phyloP scores from a whole-genome alignment of 2,113 vertebrate genomes.

The Todiramphus chloris region DNA sequence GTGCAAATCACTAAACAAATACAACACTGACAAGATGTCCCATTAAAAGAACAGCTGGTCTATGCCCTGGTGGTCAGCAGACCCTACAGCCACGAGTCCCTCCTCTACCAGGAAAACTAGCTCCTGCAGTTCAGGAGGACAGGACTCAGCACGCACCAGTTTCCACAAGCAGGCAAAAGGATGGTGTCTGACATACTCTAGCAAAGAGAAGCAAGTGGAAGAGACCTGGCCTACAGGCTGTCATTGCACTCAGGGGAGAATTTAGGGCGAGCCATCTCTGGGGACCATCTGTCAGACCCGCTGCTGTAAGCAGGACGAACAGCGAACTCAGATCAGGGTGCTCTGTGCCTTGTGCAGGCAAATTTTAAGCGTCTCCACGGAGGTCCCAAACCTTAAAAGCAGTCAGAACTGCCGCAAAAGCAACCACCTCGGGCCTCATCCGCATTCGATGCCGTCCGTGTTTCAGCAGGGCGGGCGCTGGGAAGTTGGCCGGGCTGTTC shows the following conservation, averaged over 20 bases:
- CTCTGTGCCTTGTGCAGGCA: background rate
- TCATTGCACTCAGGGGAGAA: background rate
- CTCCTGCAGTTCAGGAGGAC: background rate
- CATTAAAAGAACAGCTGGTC: background rate
- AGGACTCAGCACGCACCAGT: background rate
- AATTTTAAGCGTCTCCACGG: background rate
- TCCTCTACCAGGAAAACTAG: background rate
- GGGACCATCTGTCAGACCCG: background rate
- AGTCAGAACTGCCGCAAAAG: background rate
- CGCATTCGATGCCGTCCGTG: fast-evolving
- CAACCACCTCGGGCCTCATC: background rate
- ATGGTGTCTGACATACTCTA: background rate
- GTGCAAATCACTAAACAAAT: background rate
- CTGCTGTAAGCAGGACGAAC: background rate
- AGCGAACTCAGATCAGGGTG: background rate
- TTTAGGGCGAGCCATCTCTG: background rate
- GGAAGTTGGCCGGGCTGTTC: fast-evolving
- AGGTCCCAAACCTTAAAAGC: background rate
- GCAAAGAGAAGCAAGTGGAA: background rate
- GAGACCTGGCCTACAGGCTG: background rate
- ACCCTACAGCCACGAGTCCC: background rate
- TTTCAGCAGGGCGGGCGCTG: no score
- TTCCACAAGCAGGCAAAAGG: background rate
- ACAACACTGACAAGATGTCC: background rate
- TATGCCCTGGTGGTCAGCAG: background rate